A percentile compares a stretch with the other conserved stretches of the same genome.
phyloP scores from a whole-genome alignment of 2,888 invertebrate genomes.

The Oxycera nigricornis region DNA sequence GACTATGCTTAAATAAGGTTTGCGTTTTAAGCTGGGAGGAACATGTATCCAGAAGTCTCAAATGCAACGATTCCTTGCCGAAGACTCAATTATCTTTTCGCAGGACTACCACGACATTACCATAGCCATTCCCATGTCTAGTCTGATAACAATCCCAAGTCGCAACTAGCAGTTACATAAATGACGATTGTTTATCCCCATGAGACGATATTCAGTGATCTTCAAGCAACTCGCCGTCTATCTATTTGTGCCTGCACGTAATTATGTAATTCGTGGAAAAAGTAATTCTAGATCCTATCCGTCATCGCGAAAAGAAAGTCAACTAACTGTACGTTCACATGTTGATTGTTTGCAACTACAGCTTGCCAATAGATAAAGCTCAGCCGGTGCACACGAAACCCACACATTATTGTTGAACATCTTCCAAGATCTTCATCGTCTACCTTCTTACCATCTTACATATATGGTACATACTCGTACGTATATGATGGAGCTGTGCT shows the following conservation, averaged over 20 bases:
- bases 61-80: neutral
- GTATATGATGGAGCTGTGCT: neutral
- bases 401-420: too few species aligned
- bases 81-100: neutral
- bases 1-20: too few species aligned
- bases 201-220: neutral
- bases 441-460: too few species aligned
- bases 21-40: too few species aligned
- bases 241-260: neutral
- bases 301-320: constrained; percentile 31
- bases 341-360: constrained; percentile 26
- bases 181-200: neutral
- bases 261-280: constrained; percentile 28
- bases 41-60: too few species aligned
- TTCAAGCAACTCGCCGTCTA: neutral
- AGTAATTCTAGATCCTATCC: constrained; percentile 34
- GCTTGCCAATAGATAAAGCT: too few species aligned
- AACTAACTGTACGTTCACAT: constrained; percentile 25
- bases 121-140: neutral
- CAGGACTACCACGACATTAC: neutral
- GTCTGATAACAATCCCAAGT: neutral
- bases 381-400: too few species aligned
- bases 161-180: neutral
- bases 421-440: too few species aligned
- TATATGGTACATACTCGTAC: neutral